Evolutionary conservation across 37 sponge, comb jelly and placozoan genomes (phyloP).

Genomic region (Tethya wilhelma): DNA sequence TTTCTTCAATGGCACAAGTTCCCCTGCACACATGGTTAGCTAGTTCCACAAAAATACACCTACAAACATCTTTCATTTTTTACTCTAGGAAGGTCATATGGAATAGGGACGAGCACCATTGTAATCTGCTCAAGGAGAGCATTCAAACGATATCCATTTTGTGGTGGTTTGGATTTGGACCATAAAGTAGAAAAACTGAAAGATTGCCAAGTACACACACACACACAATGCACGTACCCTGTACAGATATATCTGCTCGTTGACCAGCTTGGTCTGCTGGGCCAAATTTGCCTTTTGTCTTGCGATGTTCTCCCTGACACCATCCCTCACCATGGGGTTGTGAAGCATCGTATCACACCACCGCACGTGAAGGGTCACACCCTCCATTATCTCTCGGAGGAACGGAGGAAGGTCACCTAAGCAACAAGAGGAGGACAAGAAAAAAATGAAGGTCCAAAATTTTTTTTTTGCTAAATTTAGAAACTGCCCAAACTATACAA

Average conservation of each 20-base stretch:
- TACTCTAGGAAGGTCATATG: no score
- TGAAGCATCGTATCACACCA: slow-evolving; percentile 46
- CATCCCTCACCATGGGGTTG: neutral
- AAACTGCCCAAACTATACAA: no score
- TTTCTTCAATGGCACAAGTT: no score
- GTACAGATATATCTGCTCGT: slow-evolving; percentile 49
- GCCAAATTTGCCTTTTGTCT: slow-evolving; percentile 23
- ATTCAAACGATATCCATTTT: no score
- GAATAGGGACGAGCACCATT: no score
- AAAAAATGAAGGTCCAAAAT: slow-evolving; percentile 5
- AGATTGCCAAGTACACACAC: neutral
- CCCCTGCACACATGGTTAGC: no score
- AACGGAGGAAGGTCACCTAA: slow-evolving; percentile 64
- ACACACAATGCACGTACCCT: slow-evolving; percentile 39
- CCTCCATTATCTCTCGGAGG: slow-evolving; percentile 35
- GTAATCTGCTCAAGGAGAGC: no score
- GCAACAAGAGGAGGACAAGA: neutral
- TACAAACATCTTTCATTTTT: no score
- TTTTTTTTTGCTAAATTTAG: no score
- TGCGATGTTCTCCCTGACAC: slow-evolving; percentile 14
- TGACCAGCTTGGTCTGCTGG: slow-evolving; percentile 42
- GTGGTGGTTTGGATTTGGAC: neutral
- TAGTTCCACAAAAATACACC: no score
- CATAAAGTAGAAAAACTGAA: neutral
- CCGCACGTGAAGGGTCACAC: slow-evolving; percentile 7